Evolutionary conservation across 2,113 vertebrate genomes (phyloP).

Genomic region (Tringa solitaria): DNA sequence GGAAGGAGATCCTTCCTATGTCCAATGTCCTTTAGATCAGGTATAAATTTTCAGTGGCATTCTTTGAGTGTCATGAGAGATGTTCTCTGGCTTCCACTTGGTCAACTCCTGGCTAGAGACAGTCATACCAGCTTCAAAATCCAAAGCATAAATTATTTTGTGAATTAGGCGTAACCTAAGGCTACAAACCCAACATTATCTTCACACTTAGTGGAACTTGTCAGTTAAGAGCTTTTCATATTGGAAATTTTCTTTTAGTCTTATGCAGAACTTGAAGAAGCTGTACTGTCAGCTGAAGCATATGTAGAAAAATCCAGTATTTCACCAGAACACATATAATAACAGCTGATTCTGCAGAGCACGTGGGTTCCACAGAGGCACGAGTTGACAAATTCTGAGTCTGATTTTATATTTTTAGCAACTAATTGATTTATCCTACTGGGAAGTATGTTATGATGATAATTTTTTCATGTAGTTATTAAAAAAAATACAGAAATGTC

Average conservation of each 20-base stretch:
- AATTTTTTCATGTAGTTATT: not conserved
- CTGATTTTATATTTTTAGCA: conserved; percentile 16
- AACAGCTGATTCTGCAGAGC: not conserved
- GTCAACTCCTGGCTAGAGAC: not conserved
- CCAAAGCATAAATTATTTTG: not conserved
- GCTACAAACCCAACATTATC: not conserved
- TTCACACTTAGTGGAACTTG: not conserved
- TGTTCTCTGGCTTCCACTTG: not conserved
- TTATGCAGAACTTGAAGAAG: not conserved
- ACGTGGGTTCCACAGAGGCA: not conserved
- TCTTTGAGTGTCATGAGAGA: not conserved
- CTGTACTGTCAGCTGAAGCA: not conserved
- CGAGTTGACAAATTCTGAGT: not conserved
- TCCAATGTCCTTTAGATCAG: not conserved
- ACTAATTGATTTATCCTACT: conserved; percentile 4
- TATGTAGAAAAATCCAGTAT: not conserved
- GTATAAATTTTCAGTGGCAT: not conserved
- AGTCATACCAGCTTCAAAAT: not conserved
- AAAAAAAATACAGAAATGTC: not conserved
- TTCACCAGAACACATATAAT: not conserved
- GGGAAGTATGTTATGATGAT: not conserved
- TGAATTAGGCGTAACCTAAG: not conserved
- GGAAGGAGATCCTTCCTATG: not conserved
- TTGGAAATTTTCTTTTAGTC: not conserved
- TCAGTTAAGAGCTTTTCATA: not conserved